Base-by-base conservation (phyloP, 2,888 invertebrate species). In the Acanthoscelides obtectus region DNA sequence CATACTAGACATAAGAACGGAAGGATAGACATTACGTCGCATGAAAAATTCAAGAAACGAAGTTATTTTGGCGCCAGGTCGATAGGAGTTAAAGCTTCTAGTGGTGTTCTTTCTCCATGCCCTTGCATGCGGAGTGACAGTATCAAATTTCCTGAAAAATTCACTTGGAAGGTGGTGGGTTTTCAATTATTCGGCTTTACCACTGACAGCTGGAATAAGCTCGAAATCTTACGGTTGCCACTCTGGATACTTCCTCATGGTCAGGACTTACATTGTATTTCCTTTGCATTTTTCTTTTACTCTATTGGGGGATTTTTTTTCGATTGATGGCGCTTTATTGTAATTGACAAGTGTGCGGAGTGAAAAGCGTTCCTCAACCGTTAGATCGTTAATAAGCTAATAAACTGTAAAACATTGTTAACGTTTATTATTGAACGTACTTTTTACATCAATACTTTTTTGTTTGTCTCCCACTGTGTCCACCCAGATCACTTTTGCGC, bases 171-270 rank as follows among this genome's bases (percentile, higher is more conserved):
- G 45, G 45, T 45, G 72, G 71, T 70, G 72, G 71, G 72, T 72
- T 73, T 75, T 75, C 75, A 75, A 75, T 75, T 75, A 75, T 75
- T 72, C 67, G 72, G 75, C 70, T 71, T 75, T 73, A 72, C 68
- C 68, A 72, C 67, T 68, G 75, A 75, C 73, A 75, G 70, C 72
- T 65, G 68, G 45, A 45, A 45, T 45, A 45, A 45, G 45, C 45
- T 45, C 45, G 45, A 45, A 67, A 74, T 69, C 72, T 74, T 72
- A 72, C 69, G 72, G 74, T 66, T 74, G 74, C 71, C 74, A 69
- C 71, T 74, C 72, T 71, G 70, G 71, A 72, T 74, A 70, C 72
- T 72, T 69, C 66, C 67, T 65, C 69, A 64, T 70, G 71, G 22
- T 27, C 63, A 64, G 64, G 64, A 68, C 72, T 72, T 72, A 72